Conservation (phyloP, 2,797 vertebrate genomes). For the Rhinichthys osculus region DNA sequence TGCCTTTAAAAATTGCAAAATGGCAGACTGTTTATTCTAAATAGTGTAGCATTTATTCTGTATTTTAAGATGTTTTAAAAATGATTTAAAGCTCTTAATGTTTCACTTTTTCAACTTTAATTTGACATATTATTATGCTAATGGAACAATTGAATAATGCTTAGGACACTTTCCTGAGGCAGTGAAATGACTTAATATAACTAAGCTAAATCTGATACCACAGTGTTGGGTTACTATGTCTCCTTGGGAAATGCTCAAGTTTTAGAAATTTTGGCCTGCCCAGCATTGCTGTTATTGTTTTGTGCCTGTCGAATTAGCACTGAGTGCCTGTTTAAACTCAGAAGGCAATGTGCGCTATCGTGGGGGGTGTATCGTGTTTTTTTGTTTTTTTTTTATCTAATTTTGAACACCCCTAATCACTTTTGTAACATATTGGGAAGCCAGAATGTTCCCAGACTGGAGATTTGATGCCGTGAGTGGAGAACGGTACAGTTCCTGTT, state of each 20-base stretch:
- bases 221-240: background rate
- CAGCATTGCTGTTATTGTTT: no score
- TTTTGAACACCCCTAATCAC: no score
- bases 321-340: no score
- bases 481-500: no score
- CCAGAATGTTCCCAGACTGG: no score
- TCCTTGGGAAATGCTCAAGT: background rate
- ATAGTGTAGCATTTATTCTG: background rate
- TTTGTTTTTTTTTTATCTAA: no score
- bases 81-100: background rate
- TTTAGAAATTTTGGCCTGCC: background rate
- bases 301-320: no score
- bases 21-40: background rate
- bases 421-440: no score
- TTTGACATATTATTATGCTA: slow-evolving; percentile 27
- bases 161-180: slow-evolving; percentile 15
- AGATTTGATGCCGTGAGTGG: no score
- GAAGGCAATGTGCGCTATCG: no score
- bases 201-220: background rate
- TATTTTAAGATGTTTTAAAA: background rate
- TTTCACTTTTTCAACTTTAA: background rate
- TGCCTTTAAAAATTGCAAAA: slow-evolving; percentile 2
- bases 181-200: background rate
- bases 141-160: slow-evolving; percentile 1
- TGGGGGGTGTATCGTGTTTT: no score